Conservation (phyloP, 1,140 invertebrate genomes). For the Drosophila parabipectinata region DNA sequence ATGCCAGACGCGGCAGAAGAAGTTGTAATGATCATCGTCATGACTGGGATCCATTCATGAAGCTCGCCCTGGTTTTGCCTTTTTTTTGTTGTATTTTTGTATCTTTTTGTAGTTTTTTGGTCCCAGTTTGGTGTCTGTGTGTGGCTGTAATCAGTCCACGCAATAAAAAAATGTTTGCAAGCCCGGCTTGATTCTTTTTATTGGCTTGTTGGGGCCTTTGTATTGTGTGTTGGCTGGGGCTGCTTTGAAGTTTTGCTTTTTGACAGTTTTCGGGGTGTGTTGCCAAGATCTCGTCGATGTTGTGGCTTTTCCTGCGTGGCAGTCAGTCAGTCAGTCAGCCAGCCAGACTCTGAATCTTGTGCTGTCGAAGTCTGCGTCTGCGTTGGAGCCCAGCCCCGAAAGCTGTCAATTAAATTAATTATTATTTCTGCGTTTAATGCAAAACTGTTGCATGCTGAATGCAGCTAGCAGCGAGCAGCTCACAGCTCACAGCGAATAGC, state of each 20-base stretch:
- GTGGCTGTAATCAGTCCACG: conserved; percentile 82
- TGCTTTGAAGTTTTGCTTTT: conserved; percentile 72
- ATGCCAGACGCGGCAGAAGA: conserved; percentile 60
- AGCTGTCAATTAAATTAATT: conserved; percentile 83
- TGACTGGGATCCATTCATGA: conserved; percentile 71
- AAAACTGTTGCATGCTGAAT: conserved; percentile 76
- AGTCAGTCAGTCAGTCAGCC: conserved; percentile 58
- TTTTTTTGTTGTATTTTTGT: neutral
- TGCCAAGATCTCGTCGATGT: conserved; percentile 64
- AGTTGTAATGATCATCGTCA: conserved; percentile 63
- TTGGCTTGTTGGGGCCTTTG: conserved; percentile 63
- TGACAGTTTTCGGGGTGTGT: conserved; percentile 83
- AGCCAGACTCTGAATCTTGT: conserved; percentile 3
- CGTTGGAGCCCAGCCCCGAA: conserved; percentile 66
- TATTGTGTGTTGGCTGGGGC: conserved; percentile 51
- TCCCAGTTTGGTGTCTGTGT: conserved; percentile 40
- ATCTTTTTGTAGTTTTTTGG: conserved; percentile 10
- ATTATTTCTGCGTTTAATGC: conserved; percentile 78
- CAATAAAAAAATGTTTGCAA: conserved; percentile 82
- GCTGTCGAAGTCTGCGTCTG: conserved; percentile 52
- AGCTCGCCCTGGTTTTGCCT: conserved; percentile 49
- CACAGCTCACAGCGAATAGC: conserved; percentile 3
- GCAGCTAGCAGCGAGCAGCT: conserved; percentile 19
- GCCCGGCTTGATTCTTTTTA: conserved; percentile 50
- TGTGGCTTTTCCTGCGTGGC: conserved; percentile 76